Evolutionary conservation across 1,140 invertebrate species (phyloP).

Genomic region (Ostrea denselamellosa): DNA sequence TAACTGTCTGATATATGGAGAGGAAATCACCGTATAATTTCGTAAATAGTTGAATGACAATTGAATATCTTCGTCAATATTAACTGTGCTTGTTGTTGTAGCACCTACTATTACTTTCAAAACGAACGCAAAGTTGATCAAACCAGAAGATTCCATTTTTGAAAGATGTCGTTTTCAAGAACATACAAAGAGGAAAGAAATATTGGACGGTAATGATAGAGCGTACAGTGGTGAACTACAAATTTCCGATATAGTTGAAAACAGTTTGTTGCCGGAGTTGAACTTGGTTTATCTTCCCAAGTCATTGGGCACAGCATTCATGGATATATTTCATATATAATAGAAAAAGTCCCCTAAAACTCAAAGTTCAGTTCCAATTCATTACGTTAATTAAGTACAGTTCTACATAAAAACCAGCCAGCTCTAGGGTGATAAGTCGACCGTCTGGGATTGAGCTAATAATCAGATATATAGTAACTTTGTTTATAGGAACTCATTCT

Average conservation of each 20-base stretch:
- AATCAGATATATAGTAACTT: too few relatives aligned
- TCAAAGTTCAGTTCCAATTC: too few relatives aligned
- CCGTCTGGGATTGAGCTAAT: too few relatives aligned
- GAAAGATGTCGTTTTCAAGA: background rate
- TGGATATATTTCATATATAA: too few relatives aligned
- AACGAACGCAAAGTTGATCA: background rate
- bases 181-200: background rate
- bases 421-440: too few relatives aligned
- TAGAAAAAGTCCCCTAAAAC: too few relatives aligned
- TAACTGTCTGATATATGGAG: background rate
- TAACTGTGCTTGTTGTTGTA: background rate
- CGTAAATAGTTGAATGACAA: background rate
- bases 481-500: too few relatives aligned
- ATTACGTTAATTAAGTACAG: too few relatives aligned
- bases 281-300: too few relatives aligned
- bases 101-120: background rate
- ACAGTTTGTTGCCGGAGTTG: too few relatives aligned
- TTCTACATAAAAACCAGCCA: too few relatives aligned
- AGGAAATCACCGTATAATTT: background rate
- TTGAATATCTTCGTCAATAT: background rate
- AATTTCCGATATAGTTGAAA: background rate
- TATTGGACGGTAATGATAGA: constrained; percentile 1
- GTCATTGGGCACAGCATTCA: too few relatives aligned
- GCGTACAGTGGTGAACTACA: background rate
- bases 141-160: background rate